Conservation (phyloP, 1,140 invertebrate species). For the Zaprionus taronus region DNA sequence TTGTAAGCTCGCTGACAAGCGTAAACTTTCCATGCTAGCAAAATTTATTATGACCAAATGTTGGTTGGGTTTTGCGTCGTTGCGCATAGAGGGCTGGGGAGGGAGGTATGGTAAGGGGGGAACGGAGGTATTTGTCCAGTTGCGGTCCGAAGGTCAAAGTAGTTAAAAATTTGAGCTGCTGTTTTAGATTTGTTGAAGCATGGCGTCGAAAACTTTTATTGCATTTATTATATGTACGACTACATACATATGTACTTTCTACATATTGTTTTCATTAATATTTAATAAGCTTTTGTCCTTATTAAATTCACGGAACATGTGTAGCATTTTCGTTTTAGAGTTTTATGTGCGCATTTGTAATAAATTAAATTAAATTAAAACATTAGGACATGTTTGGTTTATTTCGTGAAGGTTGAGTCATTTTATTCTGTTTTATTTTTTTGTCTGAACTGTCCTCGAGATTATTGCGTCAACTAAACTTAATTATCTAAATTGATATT, state of each 20-base stretch:
- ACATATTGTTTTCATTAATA: slow-evolving; percentile 65
- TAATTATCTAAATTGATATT: slow-evolving; percentile 1
- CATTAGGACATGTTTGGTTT: neutral
- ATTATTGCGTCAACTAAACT: neutral
- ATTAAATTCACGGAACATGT: slow-evolving; percentile 36
- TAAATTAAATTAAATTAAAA: slow-evolving; percentile 3
- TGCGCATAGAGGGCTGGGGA: neutral
- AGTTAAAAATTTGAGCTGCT: slow-evolving; percentile 69
- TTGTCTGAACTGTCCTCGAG: neutral
- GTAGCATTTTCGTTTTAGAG: neutral
- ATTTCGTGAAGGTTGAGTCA: neutral
- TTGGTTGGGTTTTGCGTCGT: neutral
- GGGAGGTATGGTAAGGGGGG: neutral
- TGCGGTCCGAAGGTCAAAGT: slow-evolving; percentile 67
- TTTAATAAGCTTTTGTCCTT: slow-evolving; percentile 50
- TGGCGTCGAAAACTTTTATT: slow-evolving; percentile 53
- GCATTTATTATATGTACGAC: slow-evolving; percentile 40
- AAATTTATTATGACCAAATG: slow-evolving; percentile 70
- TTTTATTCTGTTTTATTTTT: neutral
- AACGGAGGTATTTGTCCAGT: slow-evolving; percentile 11
- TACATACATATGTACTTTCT: slow-evolving; percentile 18
- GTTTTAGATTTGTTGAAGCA: slow-evolving; percentile 62
- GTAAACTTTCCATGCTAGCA: slow-evolving; percentile 62
- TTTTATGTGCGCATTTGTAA: neutral
- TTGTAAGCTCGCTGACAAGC: slow-evolving; percentile 75